Base-by-base conservation (phyloP, 2,797 vertebrate genomes). In the Gambusia yucatana region DNA sequence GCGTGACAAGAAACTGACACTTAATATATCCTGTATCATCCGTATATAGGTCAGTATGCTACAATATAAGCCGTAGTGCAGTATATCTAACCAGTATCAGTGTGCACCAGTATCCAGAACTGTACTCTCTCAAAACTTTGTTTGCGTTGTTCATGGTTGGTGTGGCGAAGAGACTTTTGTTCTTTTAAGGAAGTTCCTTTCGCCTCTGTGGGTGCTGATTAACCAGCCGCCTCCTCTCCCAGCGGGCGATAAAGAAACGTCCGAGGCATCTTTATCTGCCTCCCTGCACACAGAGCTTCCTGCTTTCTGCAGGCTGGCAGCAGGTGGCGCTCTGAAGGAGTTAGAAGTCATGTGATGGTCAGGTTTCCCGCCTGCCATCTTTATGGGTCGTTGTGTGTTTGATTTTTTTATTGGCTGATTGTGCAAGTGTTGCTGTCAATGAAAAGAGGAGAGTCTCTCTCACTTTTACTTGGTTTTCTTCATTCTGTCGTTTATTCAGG, bases 1-100 rank as follows among this genome's bases (percentile, higher is more conserved):
- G 87, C 82, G 72, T 87, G 83, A 88, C 85, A 81, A 86, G 87
- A 83, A 77, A 84, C 87, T 84, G 78, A 84, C 71, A 76, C 78
- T 84, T 86, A 80, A 79, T 85, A 77, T 77, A 84, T 78, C 70
- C 78, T 84, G 77, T 86, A 88, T 86, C 80, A 90, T 82, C 76
- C 73, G 75, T 33, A 33, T 89, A 78, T 74, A 84, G 77, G 48
- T 86, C 90, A 82, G 78, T 87, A 82, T 87, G 59, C 82, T 91
- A 79, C 82, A 83, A 48, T 77, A 73, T 63, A 82, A 83, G 74
- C 76, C 82, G 59, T 85, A 82, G 81, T 77, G 63, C 84, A 87
- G 87, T 86, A 72, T 89, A 87, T 89, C 83, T 84, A 88, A 86
- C 82, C 84, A 79, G 81, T 90, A 69, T 86, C 73, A 0, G 82